Percentiles rank a stretch among this genome's conserved stretches.
These are phyloP conservation scores for Arnoldichthys spilopterus DNA, from an alignment of 2,797 vertebrate species.

Conservation along the genomic window DNA sequence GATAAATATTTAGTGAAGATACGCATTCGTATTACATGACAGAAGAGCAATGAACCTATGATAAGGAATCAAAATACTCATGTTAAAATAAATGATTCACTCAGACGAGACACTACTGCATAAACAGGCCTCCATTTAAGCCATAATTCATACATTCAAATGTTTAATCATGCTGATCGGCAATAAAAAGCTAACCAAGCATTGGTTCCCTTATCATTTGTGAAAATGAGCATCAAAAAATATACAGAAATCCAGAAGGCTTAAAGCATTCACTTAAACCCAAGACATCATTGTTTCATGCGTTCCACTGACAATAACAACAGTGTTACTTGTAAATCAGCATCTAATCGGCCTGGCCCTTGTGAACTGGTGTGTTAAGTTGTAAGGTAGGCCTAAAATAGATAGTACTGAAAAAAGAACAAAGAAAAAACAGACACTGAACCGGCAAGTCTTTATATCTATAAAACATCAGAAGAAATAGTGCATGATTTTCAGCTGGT, in stretches of 20 bases:
- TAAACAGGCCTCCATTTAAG: background rate
- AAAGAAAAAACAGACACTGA: background rate
- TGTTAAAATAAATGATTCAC: background rate
- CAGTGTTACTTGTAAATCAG: background rate
- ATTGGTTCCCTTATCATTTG: background rate
- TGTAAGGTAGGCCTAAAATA: background rate
- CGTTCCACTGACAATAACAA: background rate
- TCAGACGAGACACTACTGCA: background rate
- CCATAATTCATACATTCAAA: background rate
- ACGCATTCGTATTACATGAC: background rate
- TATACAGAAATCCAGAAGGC: background rate
- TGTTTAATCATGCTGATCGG: background rate
- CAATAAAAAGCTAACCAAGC: background rate
- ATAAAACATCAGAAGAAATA: constrained; percentile 9
- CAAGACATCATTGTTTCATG: background rate
- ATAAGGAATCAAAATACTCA: background rate
- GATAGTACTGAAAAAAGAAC: background rate
- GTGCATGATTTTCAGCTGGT: background rate
- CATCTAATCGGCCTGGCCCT: background rate
- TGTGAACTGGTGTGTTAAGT: background rate
- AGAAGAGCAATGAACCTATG: background rate
- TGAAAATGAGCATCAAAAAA: background rate
- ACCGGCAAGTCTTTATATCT: background rate
- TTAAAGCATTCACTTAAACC: background rate
- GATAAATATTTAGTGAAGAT: background rate